Percentiles rank a stretch among this genome's conserved stretches.
These are phyloP conservation scores for Ectropis grisescens DNA, from an alignment of 1,140 invertebrate genomes.

Conservation along the genomic window DNA sequence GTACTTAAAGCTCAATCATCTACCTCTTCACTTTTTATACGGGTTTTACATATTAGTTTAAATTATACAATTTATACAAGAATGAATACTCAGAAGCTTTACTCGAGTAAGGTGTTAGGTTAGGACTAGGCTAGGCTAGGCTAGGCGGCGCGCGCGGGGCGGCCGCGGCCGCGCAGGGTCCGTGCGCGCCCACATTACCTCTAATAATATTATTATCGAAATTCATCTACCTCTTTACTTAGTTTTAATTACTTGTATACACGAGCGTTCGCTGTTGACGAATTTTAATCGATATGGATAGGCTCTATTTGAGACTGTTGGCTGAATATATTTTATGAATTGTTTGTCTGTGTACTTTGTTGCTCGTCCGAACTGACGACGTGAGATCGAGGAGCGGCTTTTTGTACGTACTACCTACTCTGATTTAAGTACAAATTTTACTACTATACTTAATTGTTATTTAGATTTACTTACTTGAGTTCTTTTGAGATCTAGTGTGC, in stretches of 20 bases:
- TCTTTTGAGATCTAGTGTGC: slow-evolving; percentile 32
- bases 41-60: slow-evolving; percentile 68
- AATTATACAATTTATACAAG: slow-evolving; percentile 66
- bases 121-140: slow-evolving; percentile 39
- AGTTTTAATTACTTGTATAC: slow-evolving; percentile 44
- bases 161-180: slow-evolving; percentile 55
- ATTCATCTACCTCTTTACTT: slow-evolving; percentile 66
- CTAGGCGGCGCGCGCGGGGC: slow-evolving; percentile 38
- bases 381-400: slow-evolving; percentile 34
- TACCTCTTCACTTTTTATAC: slow-evolving; percentile 69
- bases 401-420: slow-evolving; percentile 31
- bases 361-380: slow-evolving; percentile 43
- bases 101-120: slow-evolving; percentile 61
- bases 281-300: slow-evolving; percentile 38
- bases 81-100: slow-evolving; percentile 69
- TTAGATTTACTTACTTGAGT: slow-evolving; percentile 56
- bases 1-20: slow-evolving; percentile 64
- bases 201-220: slow-evolving; percentile 48
- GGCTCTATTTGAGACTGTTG: slow-evolving; percentile 57
- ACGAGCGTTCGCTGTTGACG: slow-evolving; percentile 49
- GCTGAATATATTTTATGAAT: slow-evolving; percentile 64
- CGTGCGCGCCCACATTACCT: slow-evolving; percentile 48
- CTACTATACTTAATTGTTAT: slow-evolving; percentile 54
- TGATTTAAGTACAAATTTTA: slow-evolving; percentile 66
- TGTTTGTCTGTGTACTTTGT: slow-evolving; percentile 56